Conservation (phyloP, 2,888 invertebrate species). For the Tholera decimalis region DNA sequence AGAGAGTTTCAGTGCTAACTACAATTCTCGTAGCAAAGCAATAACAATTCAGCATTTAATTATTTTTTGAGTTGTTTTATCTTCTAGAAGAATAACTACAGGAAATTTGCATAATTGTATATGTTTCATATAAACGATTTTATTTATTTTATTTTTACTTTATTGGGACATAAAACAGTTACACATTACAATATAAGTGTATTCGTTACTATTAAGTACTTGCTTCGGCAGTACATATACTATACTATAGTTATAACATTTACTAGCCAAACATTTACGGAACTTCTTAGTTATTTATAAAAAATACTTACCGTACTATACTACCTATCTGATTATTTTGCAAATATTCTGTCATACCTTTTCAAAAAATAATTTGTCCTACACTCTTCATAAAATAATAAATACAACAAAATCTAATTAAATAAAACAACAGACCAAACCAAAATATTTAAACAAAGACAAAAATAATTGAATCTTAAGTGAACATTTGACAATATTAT, state of each 20-base stretch:
- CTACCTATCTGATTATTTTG: not conserved
- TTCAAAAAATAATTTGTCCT: not conserved
- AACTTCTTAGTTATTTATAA: no score
- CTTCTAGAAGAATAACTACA: not conserved
- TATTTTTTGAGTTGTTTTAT: not conserved
- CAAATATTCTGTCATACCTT: not conserved
- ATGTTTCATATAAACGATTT: not conserved
- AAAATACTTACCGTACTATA: not conserved
- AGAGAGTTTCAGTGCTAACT: slow-evolving; percentile 43
- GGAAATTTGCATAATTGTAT: not conserved
- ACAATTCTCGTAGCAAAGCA: slow-evolving; percentile 21
- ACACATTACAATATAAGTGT: no score
- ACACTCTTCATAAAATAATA: not conserved
- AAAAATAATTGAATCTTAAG: slow-evolving; percentile 2
- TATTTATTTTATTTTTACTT: not conserved
- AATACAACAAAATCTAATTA: not conserved
- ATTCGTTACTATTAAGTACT: no score
- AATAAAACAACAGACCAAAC: slow-evolving; percentile 2
- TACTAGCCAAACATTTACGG: no score
- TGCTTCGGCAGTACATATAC: no score
- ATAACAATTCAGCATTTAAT: slow-evolving; percentile 17
- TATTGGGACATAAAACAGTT: no score
- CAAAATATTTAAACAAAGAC: slow-evolving; percentile 6
- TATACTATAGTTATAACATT: no score
- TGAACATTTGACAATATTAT: not conserved